Conservation (phyloP, 2,113 vertebrate genomes). For the Solenodon paradoxus region DNA sequence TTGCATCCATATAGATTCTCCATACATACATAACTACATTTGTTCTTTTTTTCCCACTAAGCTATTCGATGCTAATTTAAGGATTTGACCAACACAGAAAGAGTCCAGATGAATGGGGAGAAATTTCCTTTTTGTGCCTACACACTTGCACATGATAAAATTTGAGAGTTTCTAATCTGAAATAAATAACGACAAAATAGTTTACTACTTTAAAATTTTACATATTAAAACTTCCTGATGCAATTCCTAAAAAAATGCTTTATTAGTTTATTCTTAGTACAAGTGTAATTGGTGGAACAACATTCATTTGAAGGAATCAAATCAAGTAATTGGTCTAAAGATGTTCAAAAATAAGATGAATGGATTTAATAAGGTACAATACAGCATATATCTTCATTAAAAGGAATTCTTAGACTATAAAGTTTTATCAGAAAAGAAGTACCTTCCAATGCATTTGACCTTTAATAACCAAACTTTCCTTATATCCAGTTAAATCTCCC, state of each 20-base stretch:
- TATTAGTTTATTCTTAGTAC: not conserved
- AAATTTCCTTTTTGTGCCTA: too few species aligned
- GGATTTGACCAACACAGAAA: too few species aligned
- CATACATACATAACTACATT: too few species aligned
- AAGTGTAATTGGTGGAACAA: not conserved
- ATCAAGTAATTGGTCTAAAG: not conserved
- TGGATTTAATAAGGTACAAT: not conserved
- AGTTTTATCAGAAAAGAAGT: not conserved
- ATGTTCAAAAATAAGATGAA: not conserved
- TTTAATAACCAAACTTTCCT: conserved; percentile 45
- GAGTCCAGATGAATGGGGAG: too few species aligned
- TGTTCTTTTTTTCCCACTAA: too few species aligned
- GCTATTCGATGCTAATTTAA: too few species aligned
- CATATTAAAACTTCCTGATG: not conserved
- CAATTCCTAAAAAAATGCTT: not conserved
- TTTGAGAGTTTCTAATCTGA: not conserved
- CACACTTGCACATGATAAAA: fast-evolving
- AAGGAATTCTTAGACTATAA: not conserved
- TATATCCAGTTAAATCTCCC: not conserved
- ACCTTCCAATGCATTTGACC: not conserved
- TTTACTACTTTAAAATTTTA: not conserved
- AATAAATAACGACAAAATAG: not conserved
- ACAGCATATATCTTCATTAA: not conserved
- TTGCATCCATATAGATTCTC: too few species aligned
- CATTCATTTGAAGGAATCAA: not conserved